Percentiles rank a stretch among this genome's conserved stretches.
Conservation (phyloP, 35 echinoderm and acorn worm genomes). For the Strongylocentrotus purpuratus region DNA sequence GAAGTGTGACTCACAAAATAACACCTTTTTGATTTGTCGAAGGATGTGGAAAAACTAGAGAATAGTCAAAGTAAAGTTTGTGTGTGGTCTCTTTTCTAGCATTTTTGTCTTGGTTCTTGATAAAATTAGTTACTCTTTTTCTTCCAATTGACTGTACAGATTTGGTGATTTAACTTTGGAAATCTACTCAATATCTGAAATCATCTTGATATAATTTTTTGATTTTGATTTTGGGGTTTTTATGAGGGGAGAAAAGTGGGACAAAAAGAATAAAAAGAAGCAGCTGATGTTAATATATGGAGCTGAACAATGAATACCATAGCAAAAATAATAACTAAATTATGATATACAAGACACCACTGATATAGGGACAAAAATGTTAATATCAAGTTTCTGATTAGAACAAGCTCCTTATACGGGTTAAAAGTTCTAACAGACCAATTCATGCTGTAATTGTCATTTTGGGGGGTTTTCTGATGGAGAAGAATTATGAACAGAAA, state of each 20-base stretch:
- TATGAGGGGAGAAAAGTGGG: not conserved
- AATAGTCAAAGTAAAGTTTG: not conserved
- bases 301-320: slow-evolving; percentile 46
- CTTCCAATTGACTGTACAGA: not conserved
- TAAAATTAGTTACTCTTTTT: not conserved
- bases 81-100: not conserved
- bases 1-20: slow-evolving; percentile 15
- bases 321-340: slow-evolving; percentile 38
- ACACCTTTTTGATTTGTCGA: not conserved
- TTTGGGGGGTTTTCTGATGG: not conserved
- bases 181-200: not conserved
- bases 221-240: not conserved
- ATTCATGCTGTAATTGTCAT: not conserved
- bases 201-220: not conserved
- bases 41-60: not conserved
- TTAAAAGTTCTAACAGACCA: slow-evolving; percentile 44
- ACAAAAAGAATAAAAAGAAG: slow-evolving; percentile 36
- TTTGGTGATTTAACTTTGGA: not conserved
- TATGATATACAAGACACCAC: slow-evolving; percentile 50
- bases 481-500: not conserved
- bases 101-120: not conserved
- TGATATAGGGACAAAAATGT: slow-evolving; percentile 41
- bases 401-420: slow-evolving; percentile 29
- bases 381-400: slow-evolving; percentile 40
- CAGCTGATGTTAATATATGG: slow-evolving; percentile 53